A percentile compares a stretch with the other conserved stretches of the same genome.
These are phyloP conservation scores for Meteorus cinctellus DNA, from an alignment of 2,888 invertebrate genomes.

Conservation along the genomic window DNA sequence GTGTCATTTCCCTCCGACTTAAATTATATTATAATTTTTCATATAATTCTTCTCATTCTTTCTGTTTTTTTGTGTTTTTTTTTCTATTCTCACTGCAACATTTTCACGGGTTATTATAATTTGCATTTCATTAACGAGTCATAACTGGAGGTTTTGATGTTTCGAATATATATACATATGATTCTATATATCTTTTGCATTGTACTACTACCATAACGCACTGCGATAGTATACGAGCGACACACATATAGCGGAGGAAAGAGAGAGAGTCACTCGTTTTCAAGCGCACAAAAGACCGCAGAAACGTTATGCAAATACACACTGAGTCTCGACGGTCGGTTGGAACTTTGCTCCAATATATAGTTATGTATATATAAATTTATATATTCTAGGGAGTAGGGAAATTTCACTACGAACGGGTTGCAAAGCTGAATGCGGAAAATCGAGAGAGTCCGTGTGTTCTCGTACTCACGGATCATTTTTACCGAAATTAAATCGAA, in stretches of 20 bases:
- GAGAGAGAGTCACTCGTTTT: constrained; percentile 57
- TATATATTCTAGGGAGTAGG: constrained; percentile 25
- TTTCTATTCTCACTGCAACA: not conserved
- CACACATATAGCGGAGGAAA: not conserved
- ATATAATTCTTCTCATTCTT: not conserved
- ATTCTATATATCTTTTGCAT: constrained; percentile 6
- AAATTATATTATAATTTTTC: no score
- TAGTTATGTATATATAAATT: constrained; percentile 38
- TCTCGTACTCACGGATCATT: not conserved
- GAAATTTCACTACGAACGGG: constrained; percentile 12
- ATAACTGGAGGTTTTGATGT: constrained; percentile 31
- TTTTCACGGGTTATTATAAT: constrained; percentile 21
- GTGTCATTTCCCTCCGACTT: no score
- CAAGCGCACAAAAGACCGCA: constrained; percentile 64
- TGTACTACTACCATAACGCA: not conserved
- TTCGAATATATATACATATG: constrained; percentile 23
- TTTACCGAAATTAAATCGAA: constrained; percentile 16
- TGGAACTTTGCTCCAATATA: constrained; percentile 62
- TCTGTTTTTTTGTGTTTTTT: not conserved
- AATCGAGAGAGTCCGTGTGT: constrained; percentile 4
- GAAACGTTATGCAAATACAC: constrained; percentile 67
- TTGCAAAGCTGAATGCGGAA: not conserved
- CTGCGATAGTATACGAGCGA: not conserved
- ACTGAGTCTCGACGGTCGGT: constrained; percentile 53
- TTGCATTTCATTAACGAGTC: constrained; percentile 31